A percentile compares a stretch with the other conserved stretches of the same genome.
Conservation (phyloP, 2,888 invertebrate genomes). For the Tribolium freemani region DNA sequence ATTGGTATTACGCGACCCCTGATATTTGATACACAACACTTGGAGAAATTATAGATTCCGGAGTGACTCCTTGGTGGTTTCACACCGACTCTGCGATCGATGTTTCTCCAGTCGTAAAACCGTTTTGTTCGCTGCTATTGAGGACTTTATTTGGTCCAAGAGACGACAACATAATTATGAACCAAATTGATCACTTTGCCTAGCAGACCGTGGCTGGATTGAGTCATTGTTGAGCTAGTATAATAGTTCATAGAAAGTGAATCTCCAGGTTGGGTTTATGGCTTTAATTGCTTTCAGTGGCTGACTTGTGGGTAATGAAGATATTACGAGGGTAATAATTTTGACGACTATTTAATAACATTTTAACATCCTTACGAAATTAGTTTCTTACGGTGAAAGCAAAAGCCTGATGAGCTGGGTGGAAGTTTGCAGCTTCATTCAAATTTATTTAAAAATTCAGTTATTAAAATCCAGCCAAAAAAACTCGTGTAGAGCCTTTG, state of each 20-base stretch:
- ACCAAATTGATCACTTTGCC: conserved; percentile 58
- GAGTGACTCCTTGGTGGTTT: conserved; percentile 15
- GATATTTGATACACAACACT: conserved; percentile 42
- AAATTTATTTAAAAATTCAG: background rate
- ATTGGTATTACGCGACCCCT: conserved; percentile 61
- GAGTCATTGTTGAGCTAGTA: conserved; percentile 55
- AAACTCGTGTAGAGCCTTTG: background rate
- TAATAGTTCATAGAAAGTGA: conserved; percentile 21
- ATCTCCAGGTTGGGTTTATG: conserved; percentile 14
- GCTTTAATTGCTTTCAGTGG: conserved; percentile 23
- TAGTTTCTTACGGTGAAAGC: background rate
- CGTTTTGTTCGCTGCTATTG: background rate
- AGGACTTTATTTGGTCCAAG: background rate
- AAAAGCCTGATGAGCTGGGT: background rate
- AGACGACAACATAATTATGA: conserved; percentile 52
- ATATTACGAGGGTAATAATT: background rate
- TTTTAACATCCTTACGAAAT: background rate
- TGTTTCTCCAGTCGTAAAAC: background rate
- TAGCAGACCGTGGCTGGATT: conserved; percentile 57
- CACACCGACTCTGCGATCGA: conserved; percentile 11
- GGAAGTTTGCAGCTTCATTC: background rate
- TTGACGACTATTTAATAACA: background rate
- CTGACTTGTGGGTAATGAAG: conserved; percentile 7
- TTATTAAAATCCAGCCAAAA: background rate
- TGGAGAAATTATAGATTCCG: conserved; percentile 41